Evolutionary conservation across 2,797 vertebrate species (phyloP), one percentile per base, ranked within the genome.

Genomic region (Sparidentex hasta): DNA sequence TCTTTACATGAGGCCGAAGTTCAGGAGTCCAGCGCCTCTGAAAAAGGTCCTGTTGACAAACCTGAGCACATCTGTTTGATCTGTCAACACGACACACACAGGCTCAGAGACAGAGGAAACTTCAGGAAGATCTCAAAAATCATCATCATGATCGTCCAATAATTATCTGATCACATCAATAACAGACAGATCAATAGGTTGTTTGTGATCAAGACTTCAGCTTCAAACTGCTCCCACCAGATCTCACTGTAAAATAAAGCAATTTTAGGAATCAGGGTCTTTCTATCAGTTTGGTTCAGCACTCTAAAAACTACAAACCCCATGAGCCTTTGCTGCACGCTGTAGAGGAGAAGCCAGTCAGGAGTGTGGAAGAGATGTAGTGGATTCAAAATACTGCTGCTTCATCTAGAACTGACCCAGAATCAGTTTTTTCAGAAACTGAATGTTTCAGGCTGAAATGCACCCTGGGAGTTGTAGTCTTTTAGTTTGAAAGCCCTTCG

Each of bases 11-110:
- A 12, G 52, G 41, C 25, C 76, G 68, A 83, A 86, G 91, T 90
- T 57, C 85, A 86, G 69, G 21, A 73, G 63, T 81, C 57, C 63
- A 43, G 20, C 21, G n/a, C n/a, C 64, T 13, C 56, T 68, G 56
- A 20, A 68, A 65, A 43, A 2, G n/a, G 20, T 65, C 41, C 11
- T 84, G 76, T 88, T 84, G 80, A 78, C 86, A 41, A 50, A 87
- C 33, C 57, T 66, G 85, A 74, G 5, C 69, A 74, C 56, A n/a
- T 58, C 2, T 86, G 86, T 92, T 90, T 89, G 83, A 14, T 85
- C 17, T 20, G 88, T 85, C 83, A 85, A 85, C 69, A 33, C 29
- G 7, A 33, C 29, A 33, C 29, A 11, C n/a, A 9, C 11, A 12
- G 44, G 52, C 2, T 46, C 62, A 11, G 9, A 46, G 44, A 43